Conservation (phyloP, 37 sponge, comb jelly and placozoan species). For the Beroe forskalii region DNA sequence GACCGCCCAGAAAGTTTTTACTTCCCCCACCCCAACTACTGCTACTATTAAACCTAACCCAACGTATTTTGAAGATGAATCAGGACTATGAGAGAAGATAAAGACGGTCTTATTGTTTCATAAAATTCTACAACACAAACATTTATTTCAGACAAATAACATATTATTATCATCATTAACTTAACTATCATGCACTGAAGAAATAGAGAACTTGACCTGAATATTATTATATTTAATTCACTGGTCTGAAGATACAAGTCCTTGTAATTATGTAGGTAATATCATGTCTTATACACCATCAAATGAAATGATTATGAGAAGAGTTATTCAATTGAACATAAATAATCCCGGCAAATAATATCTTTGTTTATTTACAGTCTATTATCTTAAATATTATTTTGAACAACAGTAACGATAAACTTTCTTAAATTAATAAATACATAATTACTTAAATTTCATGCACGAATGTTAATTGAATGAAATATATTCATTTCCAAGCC, state of each 20-base stretch:
- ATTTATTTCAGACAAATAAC: slow-evolving; percentile 32
- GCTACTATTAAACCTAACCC: too few relatives aligned
- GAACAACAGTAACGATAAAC: slow-evolving; percentile 40
- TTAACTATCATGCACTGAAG: not conserved
- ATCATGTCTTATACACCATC: too few relatives aligned
- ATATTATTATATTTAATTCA: not conserved
- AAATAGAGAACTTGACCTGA: slow-evolving; percentile 4
- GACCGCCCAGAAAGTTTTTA: too few relatives aligned
- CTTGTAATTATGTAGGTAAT: too few relatives aligned
- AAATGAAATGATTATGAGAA: too few relatives aligned
- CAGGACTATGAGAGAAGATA: too few relatives aligned
- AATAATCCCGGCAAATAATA: slow-evolving; percentile 24
- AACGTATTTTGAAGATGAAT: too few relatives aligned
- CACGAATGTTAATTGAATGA: not conserved
- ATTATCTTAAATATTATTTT: slow-evolving; percentile 59
- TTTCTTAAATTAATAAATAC: slow-evolving; percentile 58
- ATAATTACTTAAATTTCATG: not conserved
- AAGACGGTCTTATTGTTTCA: too few relatives aligned
- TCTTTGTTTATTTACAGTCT: not conserved
- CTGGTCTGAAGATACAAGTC: too few relatives aligned
- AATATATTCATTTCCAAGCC: too few relatives aligned
- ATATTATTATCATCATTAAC: not conserved
- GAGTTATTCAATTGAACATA: not conserved
- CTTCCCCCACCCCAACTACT: too few relatives aligned
- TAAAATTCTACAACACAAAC: slow-evolving; percentile 59